Conservation (phyloP, 2,113 vertebrate genomes). For the Myotis davidii region DNA sequence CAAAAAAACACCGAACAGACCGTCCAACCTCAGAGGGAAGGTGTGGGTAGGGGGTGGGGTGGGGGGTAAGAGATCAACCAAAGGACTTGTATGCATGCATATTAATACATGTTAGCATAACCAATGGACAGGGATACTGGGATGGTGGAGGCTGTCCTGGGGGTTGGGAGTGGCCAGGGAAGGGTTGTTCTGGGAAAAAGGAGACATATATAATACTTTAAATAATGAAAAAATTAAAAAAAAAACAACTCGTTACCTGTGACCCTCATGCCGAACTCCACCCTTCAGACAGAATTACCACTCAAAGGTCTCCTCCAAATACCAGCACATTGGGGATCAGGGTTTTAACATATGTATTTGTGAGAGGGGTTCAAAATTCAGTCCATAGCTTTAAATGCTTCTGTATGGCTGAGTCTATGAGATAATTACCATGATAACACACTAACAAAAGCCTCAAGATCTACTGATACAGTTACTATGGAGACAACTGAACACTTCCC, state of each 20-base stretch:
- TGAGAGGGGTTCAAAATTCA: background rate
- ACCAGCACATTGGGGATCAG: background rate
- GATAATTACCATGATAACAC: background rate
- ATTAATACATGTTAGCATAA: too few species aligned
- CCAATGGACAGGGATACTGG: too few species aligned
- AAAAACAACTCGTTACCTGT: too few species aligned
- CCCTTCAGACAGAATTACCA: background rate
- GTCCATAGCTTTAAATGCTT: background rate
- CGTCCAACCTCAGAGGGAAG: too few species aligned
- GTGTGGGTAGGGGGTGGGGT: fast-evolving
- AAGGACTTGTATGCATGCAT: too few species aligned
- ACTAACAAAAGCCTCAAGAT: background rate
- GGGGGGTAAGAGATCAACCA: too few species aligned
- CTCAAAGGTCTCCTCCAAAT: background rate
- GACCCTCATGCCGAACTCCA: background rate
- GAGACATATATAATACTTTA: too few species aligned
- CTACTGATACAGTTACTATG: background rate
- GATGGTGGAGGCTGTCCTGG: too few species aligned
- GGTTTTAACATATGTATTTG: background rate
- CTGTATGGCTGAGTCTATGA: background rate
- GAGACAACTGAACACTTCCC: background rate
- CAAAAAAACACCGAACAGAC: too few species aligned
- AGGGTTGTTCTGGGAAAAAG: too few species aligned
- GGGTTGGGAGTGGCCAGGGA: too few species aligned
- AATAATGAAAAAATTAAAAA: too few species aligned